phyloP scores from a whole-genome alignment of 2,797 vertebrate genomes.

The Protonibea diacanthus region DNA sequence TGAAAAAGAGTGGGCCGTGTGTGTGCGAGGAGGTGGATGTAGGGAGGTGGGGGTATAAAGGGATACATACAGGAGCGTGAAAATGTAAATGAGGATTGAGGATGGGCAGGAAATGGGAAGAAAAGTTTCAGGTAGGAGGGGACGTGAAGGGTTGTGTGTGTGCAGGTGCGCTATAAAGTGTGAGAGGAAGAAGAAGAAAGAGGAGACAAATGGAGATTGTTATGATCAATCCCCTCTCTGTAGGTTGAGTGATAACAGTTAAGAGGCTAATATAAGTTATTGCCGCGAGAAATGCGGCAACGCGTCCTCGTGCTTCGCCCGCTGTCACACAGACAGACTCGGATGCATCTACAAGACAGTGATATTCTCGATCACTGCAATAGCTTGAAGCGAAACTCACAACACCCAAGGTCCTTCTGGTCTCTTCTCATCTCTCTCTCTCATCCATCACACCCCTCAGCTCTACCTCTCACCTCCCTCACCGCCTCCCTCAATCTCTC shows the following conservation, averaged over 20 bases:
- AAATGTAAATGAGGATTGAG: slow-evolving; percentile 53
- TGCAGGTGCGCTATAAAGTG: slow-evolving; percentile 10
- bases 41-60: slow-evolving; percentile 1
- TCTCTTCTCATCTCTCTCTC: slow-evolving; percentile 66
- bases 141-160: not conserved
- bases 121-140: slow-evolving; percentile 29
- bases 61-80: slow-evolving; percentile 21
- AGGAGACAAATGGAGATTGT: slow-evolving; percentile 25
- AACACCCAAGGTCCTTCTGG: slow-evolving; percentile 75
- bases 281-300: slow-evolving; percentile 24
- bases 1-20: slow-evolving; percentile 65
- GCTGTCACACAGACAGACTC: slow-evolving; percentile 46
- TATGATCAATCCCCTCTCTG: slow-evolving; percentile 28
- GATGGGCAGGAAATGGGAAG: slow-evolving; percentile 18
- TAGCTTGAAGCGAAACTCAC: slow-evolving; percentile 67
- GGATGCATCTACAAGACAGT: slow-evolving; percentile 49
- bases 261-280: slow-evolving; percentile 35
- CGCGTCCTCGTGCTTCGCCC: slow-evolving; percentile 30
- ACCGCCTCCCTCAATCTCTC: slow-evolving; percentile 50
- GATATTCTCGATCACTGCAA: slow-evolving; percentile 62
- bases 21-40: not conserved
- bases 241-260: slow-evolving; percentile 30
- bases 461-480: slow-evolving; percentile 70
- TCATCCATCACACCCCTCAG: slow-evolving; percentile 74
- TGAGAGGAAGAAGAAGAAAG: slow-evolving; percentile 20